Evolutionary conservation across 2,888 invertebrate genomes (phyloP).

Genomic region (Eupithecia centaureata): DNA sequence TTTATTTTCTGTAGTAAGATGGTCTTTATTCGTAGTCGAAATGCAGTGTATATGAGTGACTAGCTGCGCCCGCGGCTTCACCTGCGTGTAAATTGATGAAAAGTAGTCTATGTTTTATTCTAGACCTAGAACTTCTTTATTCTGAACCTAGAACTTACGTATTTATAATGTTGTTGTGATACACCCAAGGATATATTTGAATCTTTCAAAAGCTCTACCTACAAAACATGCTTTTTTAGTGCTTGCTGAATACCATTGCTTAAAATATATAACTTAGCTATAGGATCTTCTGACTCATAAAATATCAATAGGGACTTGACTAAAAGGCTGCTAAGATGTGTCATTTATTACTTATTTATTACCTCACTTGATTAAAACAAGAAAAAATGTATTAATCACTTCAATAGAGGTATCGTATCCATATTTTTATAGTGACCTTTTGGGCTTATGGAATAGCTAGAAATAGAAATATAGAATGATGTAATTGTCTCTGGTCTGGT

Average conservation of each 20-base stretch:
- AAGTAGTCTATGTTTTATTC: too few relatives aligned
- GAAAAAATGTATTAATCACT: neutral
- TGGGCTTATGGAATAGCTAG: slow-evolving; percentile 20
- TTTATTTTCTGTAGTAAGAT: too few relatives aligned
- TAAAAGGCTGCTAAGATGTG: neutral
- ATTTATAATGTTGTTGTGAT: too few relatives aligned
- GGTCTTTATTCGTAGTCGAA: too few relatives aligned
- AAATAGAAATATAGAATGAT: slow-evolving; percentile 41
- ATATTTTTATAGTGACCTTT: neutral
- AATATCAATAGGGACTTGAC: neutral
- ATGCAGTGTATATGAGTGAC: too few relatives aligned
- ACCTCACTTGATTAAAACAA: slow-evolving; percentile 2
- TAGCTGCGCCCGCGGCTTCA: too few relatives aligned
- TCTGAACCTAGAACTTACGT: too few relatives aligned
- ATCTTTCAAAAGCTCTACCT: neutral
- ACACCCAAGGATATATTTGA: neutral
- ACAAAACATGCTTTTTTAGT: neutral
- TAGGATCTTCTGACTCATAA: neutral
- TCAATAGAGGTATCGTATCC: neutral
- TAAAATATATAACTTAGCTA: neutral
- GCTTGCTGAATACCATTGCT: neutral
- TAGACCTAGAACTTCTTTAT: too few relatives aligned
- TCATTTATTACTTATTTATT: slow-evolving; percentile 5
- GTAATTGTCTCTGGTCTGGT: slow-evolving; percentile 44
- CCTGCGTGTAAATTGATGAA: too few relatives aligned